Base-by-base conservation (phyloP, 2,797 vertebrate species). In the Hyperoplus immaculatus region DNA sequence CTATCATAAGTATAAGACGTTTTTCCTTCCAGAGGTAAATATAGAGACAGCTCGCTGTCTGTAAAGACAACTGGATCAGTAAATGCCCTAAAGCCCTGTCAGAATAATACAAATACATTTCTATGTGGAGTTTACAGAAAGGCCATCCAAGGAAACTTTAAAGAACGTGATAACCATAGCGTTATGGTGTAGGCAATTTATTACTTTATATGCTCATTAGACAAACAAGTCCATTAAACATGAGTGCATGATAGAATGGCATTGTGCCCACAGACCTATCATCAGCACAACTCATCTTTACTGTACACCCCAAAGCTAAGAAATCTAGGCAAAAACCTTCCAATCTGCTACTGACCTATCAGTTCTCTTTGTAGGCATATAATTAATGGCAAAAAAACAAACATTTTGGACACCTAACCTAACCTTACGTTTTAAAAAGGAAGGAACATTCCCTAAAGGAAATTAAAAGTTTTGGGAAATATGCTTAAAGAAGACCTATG, bases 191-290 rank as follows among this genome's bases (percentile, higher is more conserved):
- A n/a, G 64, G 38, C 43, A 67, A 70, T 73, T 66, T 62, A 50
- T 80, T 75, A 75, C 13, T 69, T 50, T 46, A 50, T 50, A 49
- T 50, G 46, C 9, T 67, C 47, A 39, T 1, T 2, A 57, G 69
- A 79, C 29, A 49, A 50, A 80, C 47, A 53, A 43, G 38, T 49
- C 21, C 63, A 82, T 79, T 71, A 77, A 75, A 36, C 29, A n/a
- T 45, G 18, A 53, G 47, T 16, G 54, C 42, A 49, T 54, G 51
- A 53, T 21, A 14, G 47, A 69, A 41, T 61, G 36, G 39, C 69
- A 39, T 38, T 66, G 59, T 42, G 66, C 50, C 54, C 72, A 13
- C 42, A 49, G 62, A 53, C 72, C 43, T 53, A 62, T 39, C 57
- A 75, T 64, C 66, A 69, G 50, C 13, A 29, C 11, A 51, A 80